phyloP scores from a whole-genome alignment of 2,797 vertebrate genomes.

The Sebastes diploproa region DNA sequence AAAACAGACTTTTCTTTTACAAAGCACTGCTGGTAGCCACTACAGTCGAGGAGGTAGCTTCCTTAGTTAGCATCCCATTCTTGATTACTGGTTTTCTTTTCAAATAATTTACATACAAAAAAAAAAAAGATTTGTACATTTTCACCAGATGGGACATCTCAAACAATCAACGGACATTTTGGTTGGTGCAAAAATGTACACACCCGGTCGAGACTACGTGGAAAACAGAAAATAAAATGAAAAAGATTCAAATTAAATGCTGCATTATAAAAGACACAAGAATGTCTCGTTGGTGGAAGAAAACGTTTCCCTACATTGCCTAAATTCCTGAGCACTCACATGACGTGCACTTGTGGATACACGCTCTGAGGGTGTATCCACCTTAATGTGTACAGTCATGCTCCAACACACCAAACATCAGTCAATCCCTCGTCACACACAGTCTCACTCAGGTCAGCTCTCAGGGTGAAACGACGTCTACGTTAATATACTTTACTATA shows the following conservation, averaged over 20 bases:
- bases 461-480: slow-evolving; percentile 3
- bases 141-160: slow-evolving; percentile 87
- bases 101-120: slow-evolving; percentile 92
- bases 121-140: slow-evolving; percentile 81
- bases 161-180: slow-evolving; percentile 56
- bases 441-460: slow-evolving; percentile 36
- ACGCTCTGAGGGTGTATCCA: slow-evolving; percentile 72
- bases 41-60: slow-evolving; percentile 97
- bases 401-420: slow-evolving; percentile 59
- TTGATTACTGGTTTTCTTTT: slow-evolving; percentile 78
- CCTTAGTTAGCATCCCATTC: slow-evolving; percentile 92
- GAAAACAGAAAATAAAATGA: slow-evolving; percentile 19
- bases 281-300: slow-evolving; percentile 48
- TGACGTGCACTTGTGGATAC: slow-evolving; percentile 75
- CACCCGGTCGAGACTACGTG: slow-evolving; percentile 34
- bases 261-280: slow-evolving; percentile 34
- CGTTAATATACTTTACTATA: neutral
- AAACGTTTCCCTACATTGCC: slow-evolving; percentile 61
- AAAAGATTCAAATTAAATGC: neutral
- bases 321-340: slow-evolving; percentile 78
- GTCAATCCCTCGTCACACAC: slow-evolving; percentile 48
- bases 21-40: slow-evolving; percentile 92
- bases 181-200: slow-evolving; percentile 48
- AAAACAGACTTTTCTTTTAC: slow-evolving; percentile 82
- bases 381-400: slow-evolving; percentile 64